Base-by-base conservation (phyloP, 1,140 invertebrate genomes). In the Mya arenaria region DNA sequence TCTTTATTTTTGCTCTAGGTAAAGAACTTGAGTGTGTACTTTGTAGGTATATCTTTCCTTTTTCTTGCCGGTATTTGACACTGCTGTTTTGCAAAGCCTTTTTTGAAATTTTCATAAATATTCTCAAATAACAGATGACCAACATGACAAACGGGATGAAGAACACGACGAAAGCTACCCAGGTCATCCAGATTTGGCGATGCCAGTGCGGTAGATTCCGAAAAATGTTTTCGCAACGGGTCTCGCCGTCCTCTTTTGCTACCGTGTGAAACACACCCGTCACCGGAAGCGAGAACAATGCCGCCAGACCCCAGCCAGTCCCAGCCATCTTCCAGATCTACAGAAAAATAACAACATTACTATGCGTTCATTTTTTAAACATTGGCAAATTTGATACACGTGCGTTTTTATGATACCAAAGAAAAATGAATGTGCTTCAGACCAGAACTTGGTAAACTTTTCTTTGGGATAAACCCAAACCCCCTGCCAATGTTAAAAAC, bases 1-100 rank as follows among this genome's bases (percentile, higher is more conserved):
- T 93, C 82, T 93, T 93, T 6, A 91, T 89, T 83, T 92, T 93
- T 2, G 93, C 93, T 73, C 86, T 88, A 23, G 90, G 91, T 15
- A 93, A 83, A 6, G 92, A 90, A 1, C 85, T 89, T 0, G 90
- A 89, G 0, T 83, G 83, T 0, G 90, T 92, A 60, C 89, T 91
- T 81, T 91, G 90, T 13, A 92, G 85, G 10, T 90, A 89, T 39
- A 92, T 65, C 74, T 89, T 87, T 0, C 86, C 86, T 10, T 82
- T 69, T 52, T 32, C 39, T 17, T 28, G 60, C 8, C 75, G 44
- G 28, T 72, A 73, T 65, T 63, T 81, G 28, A 62, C 63, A 44
- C 48, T 63, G 23, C 34, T 74, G 37, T 82, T 68, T 69, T 91
- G 89, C 0, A 84, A 82, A 23, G 89, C 90, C 69, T 92, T 92